Percentiles rank a stretch among this genome's conserved stretches.
These are phyloP conservation scores for Platysternon megacephalum DNA, from an alignment of 2,113 vertebrate genomes.

Conservation along the genomic window DNA sequence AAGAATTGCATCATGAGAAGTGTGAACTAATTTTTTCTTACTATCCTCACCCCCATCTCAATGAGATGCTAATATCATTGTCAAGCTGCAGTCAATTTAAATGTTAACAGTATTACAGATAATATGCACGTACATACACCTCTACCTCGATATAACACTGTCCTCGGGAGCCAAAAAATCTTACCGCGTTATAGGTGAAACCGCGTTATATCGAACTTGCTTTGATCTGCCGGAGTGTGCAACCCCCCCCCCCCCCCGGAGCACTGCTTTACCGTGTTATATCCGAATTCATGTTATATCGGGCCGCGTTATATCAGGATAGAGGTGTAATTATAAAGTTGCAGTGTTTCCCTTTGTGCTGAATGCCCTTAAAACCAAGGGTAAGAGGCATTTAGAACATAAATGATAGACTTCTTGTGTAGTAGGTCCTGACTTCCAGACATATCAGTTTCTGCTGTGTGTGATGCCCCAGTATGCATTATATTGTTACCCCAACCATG, in stretches of 20 bases:
- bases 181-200: too few species aligned
- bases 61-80: background rate
- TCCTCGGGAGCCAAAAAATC: too few species aligned
- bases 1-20: background rate
- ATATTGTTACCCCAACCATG: background rate
- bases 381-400: background rate
- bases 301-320: too few species aligned
- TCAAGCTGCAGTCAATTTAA: background rate
- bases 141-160: too few species aligned
- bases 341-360: background rate
- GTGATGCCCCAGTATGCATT: background rate
- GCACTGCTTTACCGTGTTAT: too few species aligned
- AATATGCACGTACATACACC: fast-evolving
- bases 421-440: background rate
- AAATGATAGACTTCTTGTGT: background rate
- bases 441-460: background rate
- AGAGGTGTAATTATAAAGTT: background rate
- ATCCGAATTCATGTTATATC: too few species aligned
- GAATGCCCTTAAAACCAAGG: background rate
- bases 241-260: too few species aligned
- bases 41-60: background rate
- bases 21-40: background rate
- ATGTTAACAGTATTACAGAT: background rate
- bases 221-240: too few species aligned
- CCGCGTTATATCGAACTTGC: too few species aligned